Evolutionary conservation across 1,140 invertebrate genomes (phyloP).

Genomic region (Temnothorax curvispinosus): DNA sequence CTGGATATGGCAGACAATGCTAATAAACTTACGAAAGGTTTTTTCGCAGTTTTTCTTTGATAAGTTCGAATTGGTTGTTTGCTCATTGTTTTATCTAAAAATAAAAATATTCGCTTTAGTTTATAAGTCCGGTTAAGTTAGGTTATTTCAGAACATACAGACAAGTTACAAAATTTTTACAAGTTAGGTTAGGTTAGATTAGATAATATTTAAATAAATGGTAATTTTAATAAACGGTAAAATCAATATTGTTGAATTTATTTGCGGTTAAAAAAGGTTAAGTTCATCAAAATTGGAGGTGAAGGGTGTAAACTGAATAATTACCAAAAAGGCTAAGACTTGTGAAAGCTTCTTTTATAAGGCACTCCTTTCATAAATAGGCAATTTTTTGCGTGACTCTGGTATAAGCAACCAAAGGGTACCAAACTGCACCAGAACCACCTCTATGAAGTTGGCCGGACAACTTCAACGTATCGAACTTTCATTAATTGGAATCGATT

Average conservation of each 20-base stretch:
- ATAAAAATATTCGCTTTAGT: not conserved
- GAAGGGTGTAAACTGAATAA: too few species aligned
- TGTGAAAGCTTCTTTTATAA: not conserved
- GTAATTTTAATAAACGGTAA: not conserved
- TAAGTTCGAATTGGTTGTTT: constrained; percentile 63
- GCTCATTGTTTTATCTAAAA: not conserved
- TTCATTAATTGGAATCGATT: too few species aligned
- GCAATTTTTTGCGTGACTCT: too few species aligned
- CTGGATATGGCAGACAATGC: not conserved
- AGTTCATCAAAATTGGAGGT: too few species aligned
- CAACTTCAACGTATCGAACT: too few species aligned
- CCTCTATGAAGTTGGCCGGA: too few species aligned
- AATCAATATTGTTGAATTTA: not conserved
- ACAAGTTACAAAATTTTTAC: not conserved
- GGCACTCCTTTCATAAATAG: not conserved
- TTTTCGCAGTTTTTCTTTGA: constrained; percentile 43
- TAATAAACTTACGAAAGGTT: not conserved
- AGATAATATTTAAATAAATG: too few species aligned
- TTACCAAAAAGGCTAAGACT: not conserved
- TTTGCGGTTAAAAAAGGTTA: not conserved
- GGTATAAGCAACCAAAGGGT: too few species aligned
- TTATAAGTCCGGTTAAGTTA: not conserved
- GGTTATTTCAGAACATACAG: not conserved
- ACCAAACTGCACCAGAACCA: too few species aligned
- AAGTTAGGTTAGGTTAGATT: too few species aligned